A percentile compares a stretch with the other conserved stretches of the same genome.
Conservation (phyloP, 2,888 invertebrate genomes). For the Cephus runcator region DNA sequence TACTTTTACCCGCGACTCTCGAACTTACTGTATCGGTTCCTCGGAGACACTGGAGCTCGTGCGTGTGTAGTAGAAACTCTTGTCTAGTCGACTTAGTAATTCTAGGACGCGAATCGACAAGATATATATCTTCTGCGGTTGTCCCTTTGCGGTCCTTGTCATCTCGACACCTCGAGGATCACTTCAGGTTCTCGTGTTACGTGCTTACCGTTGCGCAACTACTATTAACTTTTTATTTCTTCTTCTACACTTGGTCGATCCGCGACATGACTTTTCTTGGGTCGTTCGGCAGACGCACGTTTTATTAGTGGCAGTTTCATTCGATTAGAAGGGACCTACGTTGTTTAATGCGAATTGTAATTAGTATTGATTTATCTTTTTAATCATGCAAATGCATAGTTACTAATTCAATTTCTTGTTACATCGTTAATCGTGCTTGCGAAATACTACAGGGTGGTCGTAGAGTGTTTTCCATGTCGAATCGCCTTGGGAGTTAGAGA, state of each 20-base stretch:
- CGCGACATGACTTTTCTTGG: not conserved
- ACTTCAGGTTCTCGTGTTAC: constrained; percentile 32
- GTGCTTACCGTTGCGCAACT: constrained; percentile 11
- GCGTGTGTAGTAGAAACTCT: not conserved
- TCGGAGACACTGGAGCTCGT: not conserved
- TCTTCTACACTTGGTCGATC: not conserved
- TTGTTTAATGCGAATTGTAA: not conserved
- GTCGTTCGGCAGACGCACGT: not conserved
- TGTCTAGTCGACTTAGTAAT: constrained; percentile 22
- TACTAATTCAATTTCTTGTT: too few relatives aligned
- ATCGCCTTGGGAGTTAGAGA: too few relatives aligned
- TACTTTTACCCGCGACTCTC: not conserved
- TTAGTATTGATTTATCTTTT: not conserved
- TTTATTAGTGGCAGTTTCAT: not conserved
- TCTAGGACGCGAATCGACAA: constrained; percentile 35
- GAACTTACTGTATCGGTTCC: not conserved
- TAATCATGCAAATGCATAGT: not conserved
- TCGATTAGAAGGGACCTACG: not conserved
- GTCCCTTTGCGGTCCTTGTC: constrained; percentile 33
- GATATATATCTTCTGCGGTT: constrained; percentile 36
- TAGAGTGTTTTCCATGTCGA: too few relatives aligned
- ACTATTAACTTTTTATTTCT: constrained; percentile 15
- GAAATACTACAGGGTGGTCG: too few relatives aligned
- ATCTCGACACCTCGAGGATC: not conserved
- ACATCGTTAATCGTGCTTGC: too few relatives aligned